phyloP scores from a whole-genome alignment of 2,888 invertebrate genomes.

The Eupeodes latifasciatus region DNA sequence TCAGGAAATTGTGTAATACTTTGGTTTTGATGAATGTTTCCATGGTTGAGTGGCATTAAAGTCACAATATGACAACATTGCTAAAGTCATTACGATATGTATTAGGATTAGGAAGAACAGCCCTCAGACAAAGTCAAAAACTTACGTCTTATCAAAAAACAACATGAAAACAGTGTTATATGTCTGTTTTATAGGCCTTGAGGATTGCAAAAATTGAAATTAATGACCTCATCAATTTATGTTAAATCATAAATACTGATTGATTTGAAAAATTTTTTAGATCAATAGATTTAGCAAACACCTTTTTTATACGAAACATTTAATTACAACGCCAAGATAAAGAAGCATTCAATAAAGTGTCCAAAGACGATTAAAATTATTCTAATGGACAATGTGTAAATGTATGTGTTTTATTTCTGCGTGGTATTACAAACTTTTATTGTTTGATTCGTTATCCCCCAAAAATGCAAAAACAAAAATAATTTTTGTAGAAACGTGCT shows the following conservation, averaged over 20 bases:
- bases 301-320: too few relatives aligned
- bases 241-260: slow-evolving; percentile 36
- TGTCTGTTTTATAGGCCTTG: slow-evolving; percentile 24
- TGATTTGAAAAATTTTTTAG: slow-evolving; percentile 7
- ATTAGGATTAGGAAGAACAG: slow-evolving; percentile 50
- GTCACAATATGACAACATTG: slow-evolving; percentile 71
- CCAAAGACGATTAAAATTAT: too few relatives aligned
- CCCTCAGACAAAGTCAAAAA: not conserved
- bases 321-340: too few relatives aligned
- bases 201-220: slow-evolving; percentile 60
- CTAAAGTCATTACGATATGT: slow-evolving; percentile 60
- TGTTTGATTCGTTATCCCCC: too few relatives aligned
- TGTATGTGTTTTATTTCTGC: too few relatives aligned
- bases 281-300: not conserved
- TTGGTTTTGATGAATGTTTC: slow-evolving; percentile 73
- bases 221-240: slow-evolving; percentile 65
- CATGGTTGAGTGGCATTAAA: slow-evolving; percentile 79
- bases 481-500: too few relatives aligned
- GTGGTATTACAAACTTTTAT: too few relatives aligned
- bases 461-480: too few relatives aligned
- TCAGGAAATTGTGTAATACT: slow-evolving; percentile 64
- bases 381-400: too few relatives aligned
- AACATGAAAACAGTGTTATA: slow-evolving; percentile 34
- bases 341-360: too few relatives aligned
- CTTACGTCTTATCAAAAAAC: not conserved